Conservation (phyloP, 37 sponge, comb jelly and placozoan species). For the Spongilla lacustris region DNA sequence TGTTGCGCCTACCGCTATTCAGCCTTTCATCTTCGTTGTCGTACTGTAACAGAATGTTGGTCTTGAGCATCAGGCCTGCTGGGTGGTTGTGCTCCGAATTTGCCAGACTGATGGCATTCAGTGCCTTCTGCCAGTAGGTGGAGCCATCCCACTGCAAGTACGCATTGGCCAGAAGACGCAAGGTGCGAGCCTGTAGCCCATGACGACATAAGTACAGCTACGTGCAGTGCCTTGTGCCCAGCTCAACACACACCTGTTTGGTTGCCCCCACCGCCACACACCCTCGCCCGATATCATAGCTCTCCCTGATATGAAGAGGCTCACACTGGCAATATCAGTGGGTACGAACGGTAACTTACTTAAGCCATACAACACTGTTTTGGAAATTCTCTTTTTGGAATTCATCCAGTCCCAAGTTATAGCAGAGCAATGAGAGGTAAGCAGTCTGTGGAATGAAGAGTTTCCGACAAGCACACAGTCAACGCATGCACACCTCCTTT, state of each 20-base stretch:
- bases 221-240: neutral
- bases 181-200: slow-evolving; percentile 67
- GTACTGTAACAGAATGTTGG: slow-evolving; percentile 64
- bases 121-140: slow-evolving; percentile 86
- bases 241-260: slow-evolving; percentile 51
- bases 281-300: slow-evolving; percentile 83
- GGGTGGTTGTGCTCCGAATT: slow-evolving; percentile 90
- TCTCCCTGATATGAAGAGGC: slow-evolving; percentile 49
- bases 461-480: neutral
- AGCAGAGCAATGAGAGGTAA: slow-evolving; percentile 86
- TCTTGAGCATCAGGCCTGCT: slow-evolving; percentile 79
- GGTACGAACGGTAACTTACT: slow-evolving; percentile 38
- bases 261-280: slow-evolving; percentile 49
- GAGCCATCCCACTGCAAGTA: slow-evolving; percentile 79
- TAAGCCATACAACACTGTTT: slow-evolving; percentile 75
- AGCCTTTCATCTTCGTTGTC: slow-evolving; percentile 40
- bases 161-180: slow-evolving; percentile 88
- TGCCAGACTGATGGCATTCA: slow-evolving; percentile 87
- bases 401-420: slow-evolving; percentile 86
- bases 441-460: slow-evolving; percentile 19
- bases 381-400: slow-evolving; percentile 67
- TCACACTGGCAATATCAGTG: neutral
- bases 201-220: neutral
- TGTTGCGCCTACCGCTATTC: slow-evolving; percentile 11
- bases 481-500: slow-evolving; percentile 15